Evolutionary conservation across 2,888 invertebrate species (phyloP), one percentile per base, ranked within the genome.

Genomic region (Lepidocyrtinus sp.): DNA sequence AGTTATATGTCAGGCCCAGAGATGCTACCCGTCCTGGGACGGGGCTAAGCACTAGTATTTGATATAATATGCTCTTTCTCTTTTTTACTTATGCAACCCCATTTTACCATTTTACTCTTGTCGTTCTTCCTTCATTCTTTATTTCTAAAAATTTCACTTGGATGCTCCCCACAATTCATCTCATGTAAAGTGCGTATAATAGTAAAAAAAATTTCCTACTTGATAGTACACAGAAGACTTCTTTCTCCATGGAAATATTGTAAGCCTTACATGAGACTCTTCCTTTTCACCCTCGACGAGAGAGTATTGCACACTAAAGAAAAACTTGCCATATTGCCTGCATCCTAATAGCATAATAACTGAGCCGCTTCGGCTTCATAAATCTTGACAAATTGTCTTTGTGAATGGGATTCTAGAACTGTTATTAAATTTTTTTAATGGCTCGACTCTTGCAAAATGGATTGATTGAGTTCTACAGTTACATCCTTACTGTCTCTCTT

Each of bases 341-440:
- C 78, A 85, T 85, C 84, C 83, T 84, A 85, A 85, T 85, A 83
- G 85, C 77, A 81, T 82, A 83, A 85, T 85, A 84, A 86, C 85
- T 75, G 77, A 85, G 81, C 82, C 76, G 83, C 81, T 80, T 62
- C 67, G 73, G 83, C 84, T 83, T 86, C 85, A 86, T 86, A 86
- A 85, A 86, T 86, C 86, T 85, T 86, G 84, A 85, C 86, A 85
- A 85, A 86, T 86, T 85, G 85, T 85, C 84, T 85, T 84, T 83
- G 85, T 81, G 83, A 86, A 86, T 85, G 85, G 83, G 84, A 83
- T 75, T 86, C 82, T 74, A 73, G 82, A 78, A 80, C 81, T 85
- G 86, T 86, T 86, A 86, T 86, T 86, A 86, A 86, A 86, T 86
- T 86, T 86, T n/a, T 86, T 85, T 86, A 85, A 86, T 85, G 85